A percentile compares a stretch with the other conserved stretches of the same genome.
Conservation (phyloP, 1,140 invertebrate species). For the Bombus vancouverensis region DNA sequence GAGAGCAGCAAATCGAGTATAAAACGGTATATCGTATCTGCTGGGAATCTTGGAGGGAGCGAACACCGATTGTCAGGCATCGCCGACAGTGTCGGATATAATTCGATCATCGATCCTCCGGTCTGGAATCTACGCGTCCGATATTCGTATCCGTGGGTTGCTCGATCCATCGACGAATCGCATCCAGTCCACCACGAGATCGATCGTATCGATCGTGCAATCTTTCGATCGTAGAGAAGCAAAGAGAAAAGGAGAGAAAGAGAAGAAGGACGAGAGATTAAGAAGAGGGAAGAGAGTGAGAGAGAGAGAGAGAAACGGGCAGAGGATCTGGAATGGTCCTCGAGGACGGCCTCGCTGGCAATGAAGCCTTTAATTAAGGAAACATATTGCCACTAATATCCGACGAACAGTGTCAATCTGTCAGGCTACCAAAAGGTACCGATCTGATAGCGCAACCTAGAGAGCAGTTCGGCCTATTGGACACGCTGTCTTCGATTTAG, state of each 20-base stretch:
- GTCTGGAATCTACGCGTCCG: conserved; percentile 58
- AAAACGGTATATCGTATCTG: conserved; percentile 13
- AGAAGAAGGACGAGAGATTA: background rate
- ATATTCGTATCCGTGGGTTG: conserved; percentile 17
- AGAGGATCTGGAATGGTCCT: background rate
- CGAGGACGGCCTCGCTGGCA: conserved; percentile 26
- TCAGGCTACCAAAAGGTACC: conserved; percentile 76
- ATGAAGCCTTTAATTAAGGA: conserved; percentile 77
- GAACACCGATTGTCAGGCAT: conserved; percentile 59
- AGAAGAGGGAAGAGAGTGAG: background rate
- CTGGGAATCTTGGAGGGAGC: conserved; percentile 9
- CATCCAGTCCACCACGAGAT: conserved; percentile 38
- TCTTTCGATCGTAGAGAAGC: conserved; percentile 50
- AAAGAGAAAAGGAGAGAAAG: background rate
- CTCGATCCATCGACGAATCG: conserved; percentile 23
- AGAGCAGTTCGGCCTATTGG: conserved; percentile 74
- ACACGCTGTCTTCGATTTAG: conserved; percentile 79
- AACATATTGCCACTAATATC: conserved; percentile 82
- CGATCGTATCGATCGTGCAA: conserved; percentile 62
- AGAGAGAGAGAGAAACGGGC: background rate
- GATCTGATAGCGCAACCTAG: conserved; percentile 74
- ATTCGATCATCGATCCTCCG: conserved; percentile 68
- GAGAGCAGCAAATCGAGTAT: background rate
- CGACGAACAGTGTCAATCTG: conserved; percentile 79
- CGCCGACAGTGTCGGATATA: conserved; percentile 63